Base-by-base conservation (phyloP, 2,113 vertebrate genomes). In the Ceyx melanurus region DNA sequence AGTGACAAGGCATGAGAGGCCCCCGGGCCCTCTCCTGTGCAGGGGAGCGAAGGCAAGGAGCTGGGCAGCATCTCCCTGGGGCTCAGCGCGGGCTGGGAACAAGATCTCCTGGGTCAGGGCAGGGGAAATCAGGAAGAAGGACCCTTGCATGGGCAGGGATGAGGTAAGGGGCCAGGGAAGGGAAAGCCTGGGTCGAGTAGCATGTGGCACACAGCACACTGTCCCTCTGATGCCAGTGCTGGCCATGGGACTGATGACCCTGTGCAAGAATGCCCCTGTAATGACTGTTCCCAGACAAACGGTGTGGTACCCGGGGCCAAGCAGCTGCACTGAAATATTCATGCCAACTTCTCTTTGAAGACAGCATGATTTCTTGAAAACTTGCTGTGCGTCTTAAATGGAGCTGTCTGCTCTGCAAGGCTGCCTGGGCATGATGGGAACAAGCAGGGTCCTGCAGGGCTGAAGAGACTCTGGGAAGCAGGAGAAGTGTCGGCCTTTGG, bases 161-260 rank as follows among this genome's bases (percentile, higher is more conserved):
- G 40, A 5, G 12, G 8, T 22, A 8, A 1, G 16, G 53, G 75
- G 12, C 6, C 2, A 3, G 37, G 15, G 15, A 16, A 58, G 45
- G 26, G 48, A 8, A 62, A 33, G 14, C 29, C 5, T 21, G 62
- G 35, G 2, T 4, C 5, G 0, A 0, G n/a, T 5, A 6, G 22
- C 12, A 3, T 1, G 1, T 0, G 13, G 50, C 21, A 5, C 37
- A 1, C 25, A 11, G 29, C 0, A 1, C 20, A 16, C 1, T 0
- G 57, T 11, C 8, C 6, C n/a, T 29, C 50, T 8, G 28, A 6
- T 11, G 53, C n/a, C 22, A n/a, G 42, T 14, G 7, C 7, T 0
- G 13, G 23, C 58, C 23, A 5, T 0, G 2, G 74, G 25, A 29
- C 22, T 3, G 12, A 11, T 0, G 5, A 28, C 25, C 33, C 68